Base-by-base conservation (phyloP, 2,888 invertebrate species). In the Parnassius mnemosyne region DNA sequence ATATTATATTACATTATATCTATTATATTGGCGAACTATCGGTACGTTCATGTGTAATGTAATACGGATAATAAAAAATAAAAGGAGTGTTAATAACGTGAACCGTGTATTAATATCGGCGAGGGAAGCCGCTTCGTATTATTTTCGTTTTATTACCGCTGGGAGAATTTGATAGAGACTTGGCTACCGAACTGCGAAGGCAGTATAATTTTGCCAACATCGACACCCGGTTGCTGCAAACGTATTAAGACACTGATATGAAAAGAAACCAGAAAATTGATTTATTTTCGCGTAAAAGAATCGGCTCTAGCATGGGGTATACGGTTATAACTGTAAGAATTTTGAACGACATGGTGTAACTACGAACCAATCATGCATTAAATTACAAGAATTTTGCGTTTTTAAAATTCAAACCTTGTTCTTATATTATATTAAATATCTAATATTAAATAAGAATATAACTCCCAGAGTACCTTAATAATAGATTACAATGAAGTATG, bases 61-160 rank as follows among this genome's bases (percentile, higher is more conserved):
- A 71, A 69, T 70, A 68, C 69, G 34, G 66, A 58, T 69, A 73
- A 69, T 73, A 77, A 76, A 74, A 78, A 80, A 83, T 82, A 83
- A 81, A 80, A 81, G 72, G 72, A 65, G 71, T 77, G 77, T 80
- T 84, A 84, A 81, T 85, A 84, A 79, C 76, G 77, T 74, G 74
- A 76, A 75, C 73, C 73, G 78, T 77, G 77, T 78, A 84, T 85
- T 83, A 85, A 85, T 83, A 83, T 83, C 78, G 75, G 75, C 72
- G 73, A 74, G 72, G 69, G 74, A 71, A 79, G 78, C 75, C 76
- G 76, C 72, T 81, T 73, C 77, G 79, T 83, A 84, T 85, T 84
- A 84, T 87, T 86, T 87, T 83, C 81, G 71, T 87, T 87, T 87
- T 87, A 87, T 86, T 85, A 83, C 82, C 78, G 75, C 72, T 78